phyloP scores from a whole-genome alignment of 2,797 vertebrate species.

The Odontamblyopus rebecca region DNA sequence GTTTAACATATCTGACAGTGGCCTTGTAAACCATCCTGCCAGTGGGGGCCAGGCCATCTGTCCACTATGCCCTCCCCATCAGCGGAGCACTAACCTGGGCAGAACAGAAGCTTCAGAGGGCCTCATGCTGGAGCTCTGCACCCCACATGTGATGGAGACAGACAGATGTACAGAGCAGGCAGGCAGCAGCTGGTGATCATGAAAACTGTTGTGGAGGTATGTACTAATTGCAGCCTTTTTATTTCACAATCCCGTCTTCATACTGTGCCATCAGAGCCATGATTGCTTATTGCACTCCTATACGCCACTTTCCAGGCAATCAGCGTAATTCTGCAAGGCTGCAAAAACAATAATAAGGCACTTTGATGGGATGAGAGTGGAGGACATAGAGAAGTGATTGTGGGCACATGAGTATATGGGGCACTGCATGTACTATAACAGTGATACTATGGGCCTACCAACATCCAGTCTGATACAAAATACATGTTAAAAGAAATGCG shows the following conservation, averaged over 20 bases:
- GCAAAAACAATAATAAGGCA: slow-evolving; percentile 18
- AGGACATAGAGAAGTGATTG: slow-evolving; percentile 17
- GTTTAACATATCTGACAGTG: slow-evolving; percentile 47
- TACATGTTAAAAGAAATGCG: neutral
- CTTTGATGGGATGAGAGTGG: slow-evolving; percentile 14
- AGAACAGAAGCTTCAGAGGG: slow-evolving; percentile 68
- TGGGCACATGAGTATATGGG: neutral
- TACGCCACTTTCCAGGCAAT: slow-evolving; percentile 31
- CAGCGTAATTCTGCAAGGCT: slow-evolving; percentile 28
- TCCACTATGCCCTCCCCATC: slow-evolving; percentile 57
- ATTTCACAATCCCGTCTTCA: slow-evolving; percentile 26
- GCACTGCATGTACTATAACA: neutral
- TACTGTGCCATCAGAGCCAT: slow-evolving; percentile 36
- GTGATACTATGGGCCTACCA: neutral
- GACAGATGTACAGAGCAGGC: slow-evolving; percentile 60
- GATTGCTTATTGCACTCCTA: slow-evolving; percentile 32
- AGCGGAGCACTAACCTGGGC: slow-evolving; percentile 61
- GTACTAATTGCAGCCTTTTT: slow-evolving; percentile 55
- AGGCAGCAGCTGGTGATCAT: slow-evolving; percentile 71
- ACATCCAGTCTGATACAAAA: neutral
- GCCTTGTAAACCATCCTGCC: slow-evolving; percentile 55
- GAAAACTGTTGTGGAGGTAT: slow-evolving; percentile 45
- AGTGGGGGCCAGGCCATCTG: slow-evolving; percentile 67
- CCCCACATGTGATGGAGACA: slow-evolving; percentile 52
- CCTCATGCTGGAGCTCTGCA: slow-evolving; percentile 62